phyloP scores from a whole-genome alignment of 2,888 invertebrate genomes.

The Allophyes oxyacanthae region DNA sequence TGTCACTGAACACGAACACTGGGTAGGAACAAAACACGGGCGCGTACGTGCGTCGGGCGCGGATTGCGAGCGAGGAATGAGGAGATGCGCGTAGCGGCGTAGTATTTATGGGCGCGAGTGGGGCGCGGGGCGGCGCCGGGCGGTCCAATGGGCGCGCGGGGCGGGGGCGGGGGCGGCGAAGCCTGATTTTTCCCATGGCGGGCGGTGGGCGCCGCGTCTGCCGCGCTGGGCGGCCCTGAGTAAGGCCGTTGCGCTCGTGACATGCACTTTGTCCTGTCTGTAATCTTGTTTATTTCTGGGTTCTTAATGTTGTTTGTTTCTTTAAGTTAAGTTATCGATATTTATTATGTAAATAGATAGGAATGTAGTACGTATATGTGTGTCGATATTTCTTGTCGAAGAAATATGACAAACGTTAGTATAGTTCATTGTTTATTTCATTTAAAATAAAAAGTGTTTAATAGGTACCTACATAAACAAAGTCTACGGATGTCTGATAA shows the following conservation, averaged over 20 bases:
- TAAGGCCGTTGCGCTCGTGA: conserved; percentile 88
- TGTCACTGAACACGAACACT: conserved; percentile 88
- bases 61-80: conserved; percentile 84
- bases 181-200: conserved; percentile 88
- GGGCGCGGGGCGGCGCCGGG: conserved; percentile 85
- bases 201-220: conserved; percentile 80
- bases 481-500: no score
- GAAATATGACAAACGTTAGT: no score
- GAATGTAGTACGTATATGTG: no score
- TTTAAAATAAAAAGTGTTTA: no score
- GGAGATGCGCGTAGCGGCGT: conserved; percentile 81
- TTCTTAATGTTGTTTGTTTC: conserved; percentile 60
- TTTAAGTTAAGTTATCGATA: conserved; percentile 2
- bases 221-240: conserved; percentile 85
- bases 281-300: conserved; percentile 72
- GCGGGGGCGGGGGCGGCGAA: conserved; percentile 85
- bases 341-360: neutral
- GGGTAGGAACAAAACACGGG: conserved; percentile 66
- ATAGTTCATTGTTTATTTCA: no score
- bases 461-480: no score
- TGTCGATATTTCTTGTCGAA: no score
- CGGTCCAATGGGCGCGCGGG: conserved; percentile 86
- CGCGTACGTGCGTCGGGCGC: conserved; percentile 75
- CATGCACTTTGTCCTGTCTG: conserved; percentile 84
- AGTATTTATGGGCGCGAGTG: conserved; percentile 84